phyloP scores from a whole-genome alignment of 2,113 vertebrate genomes.

The Dolichallabes microphthalmus region DNA sequence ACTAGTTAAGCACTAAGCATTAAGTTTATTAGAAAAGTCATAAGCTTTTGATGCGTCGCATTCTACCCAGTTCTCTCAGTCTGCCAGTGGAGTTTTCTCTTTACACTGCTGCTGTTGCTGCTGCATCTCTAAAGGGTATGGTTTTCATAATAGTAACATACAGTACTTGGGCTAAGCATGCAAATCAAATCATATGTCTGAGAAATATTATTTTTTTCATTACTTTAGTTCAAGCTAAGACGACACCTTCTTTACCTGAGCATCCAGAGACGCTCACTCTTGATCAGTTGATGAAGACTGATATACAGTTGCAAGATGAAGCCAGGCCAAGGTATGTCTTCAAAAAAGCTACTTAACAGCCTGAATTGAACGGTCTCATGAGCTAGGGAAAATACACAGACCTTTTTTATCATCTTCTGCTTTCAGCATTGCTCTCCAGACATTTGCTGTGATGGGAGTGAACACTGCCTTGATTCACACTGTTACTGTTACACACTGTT shows the following conservation, averaged over 20 bases:
- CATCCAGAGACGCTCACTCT: slow-evolving; percentile 58
- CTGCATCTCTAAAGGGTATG: slow-evolving; percentile 61
- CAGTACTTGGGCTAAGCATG: not conserved
- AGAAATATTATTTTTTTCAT: not conserved
- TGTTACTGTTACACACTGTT: slow-evolving; percentile 57
- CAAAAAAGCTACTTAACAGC: not conserved
- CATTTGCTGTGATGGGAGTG: slow-evolving; percentile 75
- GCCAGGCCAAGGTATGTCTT: slow-evolving; percentile 66
- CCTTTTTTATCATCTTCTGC: not conserved
- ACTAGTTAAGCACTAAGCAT: too few species aligned
- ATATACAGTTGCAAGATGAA: slow-evolving; percentile 63
- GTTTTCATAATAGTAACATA: not conserved
- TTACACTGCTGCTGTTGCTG: slow-evolving; percentile 68
- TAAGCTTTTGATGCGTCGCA: slow-evolving; percentile 65
- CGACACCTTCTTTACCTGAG: slow-evolving; percentile 62
- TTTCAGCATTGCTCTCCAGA: slow-evolving; percentile 69
- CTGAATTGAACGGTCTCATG: not conserved
- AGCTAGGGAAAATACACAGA: not conserved
- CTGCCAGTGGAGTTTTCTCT: slow-evolving; percentile 75
- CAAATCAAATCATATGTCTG: not conserved
- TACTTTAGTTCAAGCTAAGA: slow-evolving; percentile 55
- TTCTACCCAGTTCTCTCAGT: slow-evolving; percentile 73
- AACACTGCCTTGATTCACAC: slow-evolving; percentile 78
- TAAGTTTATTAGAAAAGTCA: too few species aligned
- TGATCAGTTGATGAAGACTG: slow-evolving; percentile 59